A percentile compares a stretch with the other conserved stretches of the same genome.
These are phyloP conservation scores for Meriones unguiculatus DNA, from an alignment of 2,113 vertebrate species.

Conservation along the genomic window DNA sequence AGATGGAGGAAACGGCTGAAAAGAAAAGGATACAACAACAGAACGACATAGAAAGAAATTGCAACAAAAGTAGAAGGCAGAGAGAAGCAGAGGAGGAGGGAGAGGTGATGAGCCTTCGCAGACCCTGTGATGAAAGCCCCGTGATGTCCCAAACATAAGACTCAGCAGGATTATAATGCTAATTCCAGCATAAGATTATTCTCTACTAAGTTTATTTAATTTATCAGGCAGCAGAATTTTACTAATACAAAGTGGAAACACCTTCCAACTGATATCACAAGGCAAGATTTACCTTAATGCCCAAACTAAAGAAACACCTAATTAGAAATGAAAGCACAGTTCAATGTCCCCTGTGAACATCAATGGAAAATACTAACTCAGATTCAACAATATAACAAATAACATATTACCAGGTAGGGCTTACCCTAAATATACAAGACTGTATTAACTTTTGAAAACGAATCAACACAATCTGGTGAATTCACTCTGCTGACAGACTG, in stretches of 20 bases:
- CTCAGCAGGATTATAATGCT: not conserved
- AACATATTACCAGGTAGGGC: not conserved
- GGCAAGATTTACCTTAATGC: not conserved
- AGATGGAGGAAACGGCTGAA: not conserved
- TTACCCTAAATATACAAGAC: not conserved
- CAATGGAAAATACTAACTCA: not conserved
- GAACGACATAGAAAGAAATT: not conserved
- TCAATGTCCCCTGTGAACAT: not conserved
- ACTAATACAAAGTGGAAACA: not conserved
- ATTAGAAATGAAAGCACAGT: not conserved
- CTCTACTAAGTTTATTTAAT: not conserved
- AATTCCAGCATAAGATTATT: not conserved
- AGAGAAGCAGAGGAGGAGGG: not conserved
- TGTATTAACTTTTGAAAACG: constrained; percentile 17
- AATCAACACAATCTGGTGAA: constrained; percentile 23
- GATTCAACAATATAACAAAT: not conserved
- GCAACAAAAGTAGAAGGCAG: not conserved
- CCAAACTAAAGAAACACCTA: not conserved
- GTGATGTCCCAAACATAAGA: too few species aligned
- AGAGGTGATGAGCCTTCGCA: too few species aligned
- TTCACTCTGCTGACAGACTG: not conserved
- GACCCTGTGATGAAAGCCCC: not conserved
- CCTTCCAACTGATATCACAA: not conserved
- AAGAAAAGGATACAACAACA: too few species aligned
- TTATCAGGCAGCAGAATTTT: not conserved